Evolutionary conservation across 2,888 invertebrate genomes (phyloP).

Genomic region (Cosmorhoe ocellata): DNA sequence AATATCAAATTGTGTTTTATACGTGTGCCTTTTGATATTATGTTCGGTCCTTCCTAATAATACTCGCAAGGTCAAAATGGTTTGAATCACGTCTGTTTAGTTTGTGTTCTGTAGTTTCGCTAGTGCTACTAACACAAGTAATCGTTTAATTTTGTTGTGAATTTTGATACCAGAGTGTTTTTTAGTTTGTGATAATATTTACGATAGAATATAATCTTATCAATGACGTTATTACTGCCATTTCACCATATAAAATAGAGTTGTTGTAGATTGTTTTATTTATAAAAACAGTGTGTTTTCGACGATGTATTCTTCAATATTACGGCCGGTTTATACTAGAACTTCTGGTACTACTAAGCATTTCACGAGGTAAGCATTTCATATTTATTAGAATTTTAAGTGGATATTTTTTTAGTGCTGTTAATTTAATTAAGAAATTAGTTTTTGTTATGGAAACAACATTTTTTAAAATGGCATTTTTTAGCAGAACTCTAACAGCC

Average conservation of each 20-base stretch:
- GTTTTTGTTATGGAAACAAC: neutral
- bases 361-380: slow-evolving; percentile 14
- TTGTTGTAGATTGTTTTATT: neutral
- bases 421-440: no score
- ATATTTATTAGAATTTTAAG: no score
- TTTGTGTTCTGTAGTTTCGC: neutral
- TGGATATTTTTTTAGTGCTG: no score
- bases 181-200: neutral
- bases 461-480: neutral
- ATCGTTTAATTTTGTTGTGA: no score
- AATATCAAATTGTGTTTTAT: neutral
- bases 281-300: neutral
- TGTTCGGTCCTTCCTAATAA: slow-evolving; percentile 6
- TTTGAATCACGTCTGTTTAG: slow-evolving; percentile 8
- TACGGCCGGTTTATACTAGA: slow-evolving; percentile 4
- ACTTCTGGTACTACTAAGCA: slow-evolving; percentile 1
- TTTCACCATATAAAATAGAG: neutral
- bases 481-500: slow-evolving; percentile 32
- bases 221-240: neutral
- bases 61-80: slow-evolving; percentile 12
- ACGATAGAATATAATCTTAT: slow-evolving; percentile 5
- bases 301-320: slow-evolving; percentile 10
- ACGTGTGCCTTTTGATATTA: neutral
- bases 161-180: neutral
- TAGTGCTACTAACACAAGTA: no score